Evolutionary conservation across 2,888 invertebrate species (phyloP), one percentile per base, ranked within the genome.

Genomic region (Halictus quadricinctus): DNA sequence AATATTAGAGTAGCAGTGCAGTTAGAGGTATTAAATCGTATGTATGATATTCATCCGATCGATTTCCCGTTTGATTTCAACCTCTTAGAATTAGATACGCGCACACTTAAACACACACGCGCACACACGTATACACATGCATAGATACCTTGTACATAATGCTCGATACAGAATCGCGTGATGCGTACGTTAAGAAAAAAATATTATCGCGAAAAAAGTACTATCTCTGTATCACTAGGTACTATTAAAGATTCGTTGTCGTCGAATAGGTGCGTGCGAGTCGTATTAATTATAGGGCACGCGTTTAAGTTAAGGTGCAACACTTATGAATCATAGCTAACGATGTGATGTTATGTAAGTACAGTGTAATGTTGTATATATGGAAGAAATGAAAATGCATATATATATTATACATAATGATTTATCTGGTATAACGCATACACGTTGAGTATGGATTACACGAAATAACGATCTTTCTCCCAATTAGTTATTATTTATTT

Each of bases 271-370:
- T 76, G 75, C 72, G 78, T 80, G 75, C 75, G 79, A 72, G 73
- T 84, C 80, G 81, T 85, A 76, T 79, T 86, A 86, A 88, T 88
- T 88, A 69, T 41, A 69, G 86, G 76, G 83, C 81, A 86, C 78
- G 76, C 80, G 79, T 86, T 41, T 88, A 87, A 80, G 76, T 89
- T 91, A 82, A 89, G 54, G 85, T 83, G 76, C 88, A 90, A 88
- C 91, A 90, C 92, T 90, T 93, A 92, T 91, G 91, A 92, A 92
- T 91, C 89, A 92, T 93, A 93, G 91, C 90, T 91, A 94, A 93
- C 92, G 93, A 94, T 94, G 94, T 94, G 94, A 94, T 94, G 94
- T 94, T 94, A 93, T 93, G 93, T 94, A 94, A 93, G 92, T 94
- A 93, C 90, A 48, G 90, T 93, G 91, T 94, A 93, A 93, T 91